Base-by-base conservation (phyloP, 1,140 invertebrate species). In the Saxidomus purpurata region DNA sequence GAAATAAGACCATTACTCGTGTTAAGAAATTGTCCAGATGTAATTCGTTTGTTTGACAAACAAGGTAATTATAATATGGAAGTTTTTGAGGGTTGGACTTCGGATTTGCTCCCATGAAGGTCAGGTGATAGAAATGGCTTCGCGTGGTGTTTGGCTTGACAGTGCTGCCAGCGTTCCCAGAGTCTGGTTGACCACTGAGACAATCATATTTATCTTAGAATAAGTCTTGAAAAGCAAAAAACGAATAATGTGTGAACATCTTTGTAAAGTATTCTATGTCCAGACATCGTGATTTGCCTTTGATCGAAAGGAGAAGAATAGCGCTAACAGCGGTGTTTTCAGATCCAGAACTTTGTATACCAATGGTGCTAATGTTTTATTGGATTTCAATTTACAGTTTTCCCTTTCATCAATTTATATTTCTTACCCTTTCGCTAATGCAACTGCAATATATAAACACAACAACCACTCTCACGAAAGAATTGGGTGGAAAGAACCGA, bases 41-140 rank as follows among this genome's bases (percentile, higher is more conserved):
- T 71, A 71, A 71, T 71, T 38, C 67, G 17, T 9, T 17, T 71
- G 67, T 71, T 71, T 71, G 67, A 71, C 67, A 71, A 71, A 71
- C 67, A n/a, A 19, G 6, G 19, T 28, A 6, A n/a, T n/a, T n/a
- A n/a, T n/a, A n/a, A n/a, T n/a, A n/a, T n/a, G n/a, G 43, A 43
- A 43, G 43, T 43, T 15, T 43, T 43, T 43, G 43, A 4, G 15
- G 43, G 15, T 43, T 43, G 43, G 15, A 43, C 43, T 43, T 43
- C 15, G 43, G 43, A 4, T 43, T 43, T 43, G 4, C 43, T n/a
- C n/a, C n/a, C n/a, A n/a, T n/a, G n/a, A n/a, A n/a, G n/a, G n/a
- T n/a, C n/a, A n/a, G n/a, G n/a, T n/a, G n/a, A n/a, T n/a, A n/a
- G n/a, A n/a, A n/a, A n/a, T n/a, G n/a, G n/a, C n/a, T n/a, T n/a